Evolutionary conservation across 2,888 invertebrate genomes (phyloP).

Genomic region (Synergus gifuensis): DNA sequence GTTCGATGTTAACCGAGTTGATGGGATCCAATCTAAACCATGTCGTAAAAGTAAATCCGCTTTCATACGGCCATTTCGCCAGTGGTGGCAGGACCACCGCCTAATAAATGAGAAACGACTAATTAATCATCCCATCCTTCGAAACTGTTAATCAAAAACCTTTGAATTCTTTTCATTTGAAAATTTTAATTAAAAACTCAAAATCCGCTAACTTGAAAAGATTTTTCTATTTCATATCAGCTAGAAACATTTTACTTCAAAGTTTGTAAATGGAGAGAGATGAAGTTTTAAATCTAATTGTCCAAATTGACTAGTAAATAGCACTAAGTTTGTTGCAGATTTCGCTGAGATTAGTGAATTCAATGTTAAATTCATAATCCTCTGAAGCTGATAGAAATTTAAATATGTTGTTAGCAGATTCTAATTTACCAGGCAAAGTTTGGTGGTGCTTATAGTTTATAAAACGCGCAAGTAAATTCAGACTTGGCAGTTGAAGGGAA

Average conservation of each 20-base stretch:
- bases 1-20: constrained; percentile 98
- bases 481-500: no score
- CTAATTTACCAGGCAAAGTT: no score
- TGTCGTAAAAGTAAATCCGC: constrained; percentile 99
- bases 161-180: neutral
- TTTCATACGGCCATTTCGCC: constrained; percentile 99
- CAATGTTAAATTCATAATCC: no score
- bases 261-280: neutral
- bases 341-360: no score
- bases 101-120: constrained; percentile 80
- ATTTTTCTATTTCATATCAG: neutral
- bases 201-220: neutral
- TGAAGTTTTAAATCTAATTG: neutral
- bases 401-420: no score
- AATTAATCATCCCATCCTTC: neutral
- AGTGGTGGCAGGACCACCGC: constrained; percentile 98
- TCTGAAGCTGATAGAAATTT: no score
- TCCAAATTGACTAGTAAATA: no score
- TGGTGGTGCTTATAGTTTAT: no score
- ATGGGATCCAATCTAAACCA: constrained; percentile 99
- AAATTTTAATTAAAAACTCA: neutral
- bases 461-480: no score
- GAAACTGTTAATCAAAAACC: neutral
- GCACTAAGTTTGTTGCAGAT: no score
- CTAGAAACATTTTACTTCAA: neutral